A percentile compares a stretch with the other conserved stretches of the same genome.
These are phyloP conservation scores for Drosophila sordidula DNA, from an alignment of 2,888 invertebrate species.

Conservation along the genomic window DNA sequence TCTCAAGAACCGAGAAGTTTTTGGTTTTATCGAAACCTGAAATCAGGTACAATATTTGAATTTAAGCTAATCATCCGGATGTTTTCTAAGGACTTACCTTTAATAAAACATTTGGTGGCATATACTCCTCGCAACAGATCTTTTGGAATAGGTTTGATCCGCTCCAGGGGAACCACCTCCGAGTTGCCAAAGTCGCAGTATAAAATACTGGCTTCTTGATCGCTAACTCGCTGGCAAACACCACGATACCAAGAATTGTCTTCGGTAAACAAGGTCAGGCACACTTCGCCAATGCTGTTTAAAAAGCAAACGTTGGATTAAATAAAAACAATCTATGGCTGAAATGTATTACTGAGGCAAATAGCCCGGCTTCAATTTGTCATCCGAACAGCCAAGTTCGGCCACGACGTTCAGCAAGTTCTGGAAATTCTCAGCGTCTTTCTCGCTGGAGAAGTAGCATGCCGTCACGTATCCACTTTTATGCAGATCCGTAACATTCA, in stretches of 20 bases:
- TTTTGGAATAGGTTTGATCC: slow-evolving; percentile 45
- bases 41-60: neutral
- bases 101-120: slow-evolving; percentile 58
- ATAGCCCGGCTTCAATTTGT: slow-evolving; percentile 29
- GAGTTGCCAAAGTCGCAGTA: slow-evolving; percentile 64
- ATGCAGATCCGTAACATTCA: slow-evolving; percentile 23
- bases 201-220: slow-evolving; percentile 17
- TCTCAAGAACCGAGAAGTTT: slow-evolving; percentile 45
- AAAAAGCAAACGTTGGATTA: neutral
- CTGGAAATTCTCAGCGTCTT: slow-evolving; percentile 19
- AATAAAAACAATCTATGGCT: neutral
- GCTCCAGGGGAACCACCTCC: slow-evolving; percentile 27
- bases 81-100: slow-evolving; percentile 29
- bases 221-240: slow-evolving; percentile 34
- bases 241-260: slow-evolving; percentile 65
- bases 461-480: slow-evolving; percentile 44
- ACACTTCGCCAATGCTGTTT: slow-evolving; percentile 56
- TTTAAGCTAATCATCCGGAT: no score
- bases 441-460: slow-evolving; percentile 28
- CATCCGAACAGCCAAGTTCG: slow-evolving; percentile 1
- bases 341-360: slow-evolving; percentile 40
- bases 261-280: slow-evolving; percentile 43
- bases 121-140: slow-evolving; percentile 12
- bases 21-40: slow-evolving; percentile 48
- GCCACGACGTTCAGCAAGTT: neutral